Conservation (phyloP, 2,888 invertebrate genomes). For the Cephus spinipes region DNA sequence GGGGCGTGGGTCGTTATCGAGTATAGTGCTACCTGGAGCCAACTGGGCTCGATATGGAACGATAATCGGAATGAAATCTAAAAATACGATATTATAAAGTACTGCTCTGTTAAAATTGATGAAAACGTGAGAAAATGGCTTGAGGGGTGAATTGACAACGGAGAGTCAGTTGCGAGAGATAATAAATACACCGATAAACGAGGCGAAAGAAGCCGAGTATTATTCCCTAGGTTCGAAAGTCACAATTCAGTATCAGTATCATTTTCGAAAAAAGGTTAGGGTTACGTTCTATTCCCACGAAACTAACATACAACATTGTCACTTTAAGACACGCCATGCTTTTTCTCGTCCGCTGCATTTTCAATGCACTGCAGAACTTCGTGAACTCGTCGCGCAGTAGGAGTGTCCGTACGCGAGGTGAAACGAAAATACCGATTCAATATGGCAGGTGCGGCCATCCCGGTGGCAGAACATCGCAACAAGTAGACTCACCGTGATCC, state of each 20-base stretch:
- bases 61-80: neutral
- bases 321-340: neutral
- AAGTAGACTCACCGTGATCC: constrained; percentile 2
- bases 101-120: neutral
- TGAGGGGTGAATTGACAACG: no score
- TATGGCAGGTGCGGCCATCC: constrained; percentile 49
- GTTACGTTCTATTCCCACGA: neutral
- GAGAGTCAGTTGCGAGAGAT: no score
- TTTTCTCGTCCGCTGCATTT: neutral
- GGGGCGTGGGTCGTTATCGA: neutral
- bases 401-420: neutral
- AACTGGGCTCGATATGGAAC: neutral
- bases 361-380: neutral
- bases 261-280: neutral
- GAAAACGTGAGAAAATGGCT: no score
- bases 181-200: neutral
- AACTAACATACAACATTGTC: neutral
- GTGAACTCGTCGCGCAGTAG: neutral
- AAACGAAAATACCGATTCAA: constrained; percentile 40
- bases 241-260: neutral
- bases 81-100: neutral
- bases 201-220: neutral
- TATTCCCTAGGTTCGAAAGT: neutral
- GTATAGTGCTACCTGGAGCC: neutral
- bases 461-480: neutral